Percentiles rank a stretch among this genome's conserved stretches.
Conservation (phyloP, 1,140 invertebrate genomes). For the Chrysomallon squamiferum region DNA sequence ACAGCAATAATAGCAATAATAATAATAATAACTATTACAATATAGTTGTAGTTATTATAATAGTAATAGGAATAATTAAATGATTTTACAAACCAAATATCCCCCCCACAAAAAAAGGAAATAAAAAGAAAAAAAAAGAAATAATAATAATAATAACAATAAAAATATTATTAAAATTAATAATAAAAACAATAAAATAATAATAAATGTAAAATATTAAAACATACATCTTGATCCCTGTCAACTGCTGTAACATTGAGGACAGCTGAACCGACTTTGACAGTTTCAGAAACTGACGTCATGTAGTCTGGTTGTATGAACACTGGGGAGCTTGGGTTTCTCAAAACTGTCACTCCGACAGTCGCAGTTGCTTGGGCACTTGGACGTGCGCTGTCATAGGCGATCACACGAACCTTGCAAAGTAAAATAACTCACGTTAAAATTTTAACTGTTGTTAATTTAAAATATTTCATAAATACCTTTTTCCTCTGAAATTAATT, state of each 20-base stretch:
- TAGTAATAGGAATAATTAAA: no score
- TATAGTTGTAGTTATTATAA: background rate
- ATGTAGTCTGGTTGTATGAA: slow-evolving; percentile 74
- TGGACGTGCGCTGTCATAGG: slow-evolving; percentile 85
- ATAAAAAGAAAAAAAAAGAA: background rate
- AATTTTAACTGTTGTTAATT: no score
- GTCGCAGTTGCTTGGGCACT: slow-evolving; percentile 69
- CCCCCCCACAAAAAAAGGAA: slow-evolving; percentile 7
- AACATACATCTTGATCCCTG: slow-evolving; percentile 27
- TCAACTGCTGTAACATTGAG: slow-evolving; percentile 69
- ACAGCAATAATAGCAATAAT: background rate
- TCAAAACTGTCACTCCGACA: slow-evolving; percentile 16
- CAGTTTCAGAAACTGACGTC: slow-evolving; percentile 79
- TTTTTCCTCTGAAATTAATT: no score
- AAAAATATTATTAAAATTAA: background rate
- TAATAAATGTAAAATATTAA: background rate
- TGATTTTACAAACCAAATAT: no score
- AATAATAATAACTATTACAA: background rate
- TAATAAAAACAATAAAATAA: background rate
- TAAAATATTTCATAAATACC: no score
- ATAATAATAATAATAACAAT: background rate
- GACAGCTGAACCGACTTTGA: slow-evolving; percentile 62
- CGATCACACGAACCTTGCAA: slow-evolving; percentile 75
- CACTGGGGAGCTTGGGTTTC: slow-evolving; percentile 20
- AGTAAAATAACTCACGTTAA: background rate